Base-by-base conservation (phyloP, 1,140 invertebrate genomes). In the Drosophila micromelanica region DNA sequence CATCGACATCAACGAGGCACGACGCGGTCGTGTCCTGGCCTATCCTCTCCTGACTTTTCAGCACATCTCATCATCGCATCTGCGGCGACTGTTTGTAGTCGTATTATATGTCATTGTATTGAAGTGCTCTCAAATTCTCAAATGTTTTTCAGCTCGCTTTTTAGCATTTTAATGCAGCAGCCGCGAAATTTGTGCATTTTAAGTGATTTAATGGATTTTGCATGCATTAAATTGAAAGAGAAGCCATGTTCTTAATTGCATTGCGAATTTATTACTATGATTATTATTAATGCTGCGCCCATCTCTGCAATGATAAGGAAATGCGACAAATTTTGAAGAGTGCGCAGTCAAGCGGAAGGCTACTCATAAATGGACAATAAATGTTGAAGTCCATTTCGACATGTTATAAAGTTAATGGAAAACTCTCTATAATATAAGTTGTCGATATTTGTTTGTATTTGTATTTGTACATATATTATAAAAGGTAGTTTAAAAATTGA, bases 161-260 rank as follows among this genome's bases (percentile, higher is more conserved):
- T 56, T 56, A 73, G 37, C 42, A 35, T 40, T 63, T 71, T 71
- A 71, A 71, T 71, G 68, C 51, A 70, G 27, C 37, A 43, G 35
- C 49, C 60, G 30, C 6, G 32, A 38, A 56, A 55, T 61, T 60
- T 74, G 11, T 45, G 73, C 37, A 20, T 67, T 77, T 80, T 55
- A 68, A 90, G 87, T 87, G 87, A 86, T 90, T 90, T 90, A 90
- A 90, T 90, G 87, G 79, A 90, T 90, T 90, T 87, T 78, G 76
- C 79, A 90, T 82, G 73, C 72, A 76, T 69, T 75, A 80, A 71
- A 48, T 61, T 73, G 51, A 69, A 72, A 38, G 30, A 51, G 52
- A 55, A 73, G 64, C 62, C 55, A 75, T 68, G 84, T 87, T 87
- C 75, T 81, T 86, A 89, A 86, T 86, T 86, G 82, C 82, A 67